Conservation (phyloP, 2,797 vertebrate genomes). For the Cyprinella venusta region DNA sequence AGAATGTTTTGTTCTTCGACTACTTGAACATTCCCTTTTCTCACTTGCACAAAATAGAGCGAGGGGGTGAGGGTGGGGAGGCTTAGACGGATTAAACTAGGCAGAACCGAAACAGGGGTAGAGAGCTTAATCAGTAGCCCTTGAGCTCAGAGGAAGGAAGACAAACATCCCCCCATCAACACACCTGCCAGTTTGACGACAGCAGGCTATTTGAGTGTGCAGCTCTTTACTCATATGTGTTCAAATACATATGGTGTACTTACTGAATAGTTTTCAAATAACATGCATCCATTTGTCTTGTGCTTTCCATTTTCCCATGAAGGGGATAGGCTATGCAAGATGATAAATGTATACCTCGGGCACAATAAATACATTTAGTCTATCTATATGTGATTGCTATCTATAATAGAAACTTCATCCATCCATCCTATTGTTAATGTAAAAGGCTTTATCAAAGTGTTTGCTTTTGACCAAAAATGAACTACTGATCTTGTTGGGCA, state of each 20-base stretch:
- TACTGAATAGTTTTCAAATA: neutral
- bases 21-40: neutral
- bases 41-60: neutral
- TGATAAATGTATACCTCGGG: neutral
- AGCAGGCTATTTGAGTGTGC: neutral
- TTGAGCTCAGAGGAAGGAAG: constrained; percentile 18
- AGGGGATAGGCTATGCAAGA: neutral
- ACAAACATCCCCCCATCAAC: neutral
- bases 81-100: constrained; percentile 12
- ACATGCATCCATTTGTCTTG: neutral
- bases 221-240: neutral
- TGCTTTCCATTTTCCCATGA: neutral
- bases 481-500: neutral
- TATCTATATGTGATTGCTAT: neutral
- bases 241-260: neutral
- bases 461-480: neutral
- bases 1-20: constrained; percentile 20
- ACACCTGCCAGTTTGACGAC: constrained; percentile 4
- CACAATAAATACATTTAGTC: neutral
- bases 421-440: neutral
- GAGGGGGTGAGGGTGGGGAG: neutral
- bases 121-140: constrained; percentile 21
- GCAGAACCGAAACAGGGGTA: constrained; percentile 24
- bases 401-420: neutral
- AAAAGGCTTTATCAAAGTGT: no score